Conservation (phyloP, 1,140 invertebrate species). For the Nephila pilipes region DNA sequence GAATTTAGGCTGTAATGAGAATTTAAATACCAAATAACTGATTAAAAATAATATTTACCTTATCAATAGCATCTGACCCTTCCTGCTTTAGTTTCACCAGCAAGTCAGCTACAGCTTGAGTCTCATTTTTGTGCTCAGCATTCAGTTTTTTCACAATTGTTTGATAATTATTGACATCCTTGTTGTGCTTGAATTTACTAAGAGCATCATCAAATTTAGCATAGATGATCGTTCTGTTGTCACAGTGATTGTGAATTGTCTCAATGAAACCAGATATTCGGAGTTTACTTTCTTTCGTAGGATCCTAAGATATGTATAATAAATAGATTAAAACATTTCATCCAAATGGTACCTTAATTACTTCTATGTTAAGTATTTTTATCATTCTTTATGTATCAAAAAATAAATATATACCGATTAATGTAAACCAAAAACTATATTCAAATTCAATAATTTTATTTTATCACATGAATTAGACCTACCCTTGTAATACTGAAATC, state of each 20-base stretch:
- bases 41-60: slow-evolving; percentile 78
- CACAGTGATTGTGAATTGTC: slow-evolving; percentile 84
- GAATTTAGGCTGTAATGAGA: too few relatives aligned
- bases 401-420: too few relatives aligned
- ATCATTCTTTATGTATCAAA: too few relatives aligned
- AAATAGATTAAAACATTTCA: too few relatives aligned
- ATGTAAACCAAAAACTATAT: neutral
- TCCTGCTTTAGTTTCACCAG: slow-evolving; percentile 85
- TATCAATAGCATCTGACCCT: slow-evolving; percentile 85
- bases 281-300: slow-evolving; percentile 76
- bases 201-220: slow-evolving; percentile 86
- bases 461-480: neutral
- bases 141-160: slow-evolving; percentile 85
- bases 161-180: slow-evolving; percentile 84
- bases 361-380: too few relatives aligned
- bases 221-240: slow-evolving; percentile 85
- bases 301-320: slow-evolving; percentile 49
- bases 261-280: slow-evolving; percentile 82
- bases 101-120: slow-evolving; percentile 84
- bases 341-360: too few relatives aligned
- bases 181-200: slow-evolving; percentile 85
- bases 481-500: slow-evolving; percentile 93
- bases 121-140: slow-evolving; percentile 86
- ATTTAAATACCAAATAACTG: too few relatives aligned
- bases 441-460: neutral